phyloP scores from a whole-genome alignment of 2,888 invertebrate genomes.

The Lochmaea crataegi region DNA sequence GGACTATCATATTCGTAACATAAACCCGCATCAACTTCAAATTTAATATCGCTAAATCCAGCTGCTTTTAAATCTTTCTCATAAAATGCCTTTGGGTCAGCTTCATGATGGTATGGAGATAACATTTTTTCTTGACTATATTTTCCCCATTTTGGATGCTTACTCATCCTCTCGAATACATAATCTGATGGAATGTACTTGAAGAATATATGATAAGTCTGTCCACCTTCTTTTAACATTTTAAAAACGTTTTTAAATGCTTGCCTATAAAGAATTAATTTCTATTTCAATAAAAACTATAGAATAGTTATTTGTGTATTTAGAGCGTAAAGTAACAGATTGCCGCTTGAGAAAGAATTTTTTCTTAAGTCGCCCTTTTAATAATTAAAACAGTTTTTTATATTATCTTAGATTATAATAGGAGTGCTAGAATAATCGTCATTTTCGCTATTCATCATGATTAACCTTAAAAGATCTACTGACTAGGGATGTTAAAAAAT shows the following conservation, averaged over 20 bases:
- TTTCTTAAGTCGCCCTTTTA: no score
- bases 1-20: neutral
- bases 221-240: constrained; percentile 9
- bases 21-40: neutral
- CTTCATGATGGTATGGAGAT: neutral
- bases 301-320: no score
- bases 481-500: no score
- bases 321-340: no score
- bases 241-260: neutral
- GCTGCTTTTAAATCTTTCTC: constrained; percentile 4
- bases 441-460: no score
- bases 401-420: no score
- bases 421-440: no score
- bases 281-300: neutral
- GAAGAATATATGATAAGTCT: constrained; percentile 1
- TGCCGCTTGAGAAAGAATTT: no score
- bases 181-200: neutral
- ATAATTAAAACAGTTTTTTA: no score
- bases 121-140: constrained; percentile 8
- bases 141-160: constrained; percentile 13
- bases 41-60: constrained; percentile 1
- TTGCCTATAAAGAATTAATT: neutral
- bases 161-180: neutral
- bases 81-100: neutral
- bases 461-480: no score